Evolutionary conservation across 2,113 vertebrate species (phyloP).

Genomic region (Cyphomyrus discorhynchus): DNA sequence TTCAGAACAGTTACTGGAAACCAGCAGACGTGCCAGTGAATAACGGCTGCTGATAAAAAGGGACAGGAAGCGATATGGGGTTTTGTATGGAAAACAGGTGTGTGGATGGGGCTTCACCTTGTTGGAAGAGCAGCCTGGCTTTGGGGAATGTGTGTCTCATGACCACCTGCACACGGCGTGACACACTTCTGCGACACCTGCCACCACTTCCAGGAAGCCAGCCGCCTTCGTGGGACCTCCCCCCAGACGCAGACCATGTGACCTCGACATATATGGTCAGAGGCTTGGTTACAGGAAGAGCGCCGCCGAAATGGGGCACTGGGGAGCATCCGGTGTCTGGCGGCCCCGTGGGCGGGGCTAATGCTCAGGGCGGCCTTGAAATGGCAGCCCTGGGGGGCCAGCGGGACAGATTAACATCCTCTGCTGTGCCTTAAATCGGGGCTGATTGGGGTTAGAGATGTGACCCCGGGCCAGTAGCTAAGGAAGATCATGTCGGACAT

Average conservation of each 20-base stretch:
- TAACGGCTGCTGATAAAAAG: background rate
- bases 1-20: background rate
- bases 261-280: background rate
- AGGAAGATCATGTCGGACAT: background rate
- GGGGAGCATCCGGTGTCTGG: background rate
- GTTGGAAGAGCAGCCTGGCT: slow-evolving; percentile 16
- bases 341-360: background rate
- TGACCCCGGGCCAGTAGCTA: background rate
- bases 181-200: slow-evolving; percentile 12
- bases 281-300: background rate
- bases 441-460: background rate
- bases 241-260: background rate
- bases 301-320: background rate
- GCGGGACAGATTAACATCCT: background rate
- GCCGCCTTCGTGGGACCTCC: background rate
- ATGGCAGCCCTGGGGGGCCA: background rate
- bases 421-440: background rate
- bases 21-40: background rate
- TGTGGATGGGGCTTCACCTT: slow-evolving; percentile 34
- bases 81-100: slow-evolving; percentile 42
- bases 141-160: background rate
- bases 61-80: background rate
- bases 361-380: background rate
- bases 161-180: background rate
- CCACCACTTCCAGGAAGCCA: background rate